Percentiles rank a stretch among this genome's conserved stretches.
Conservation (phyloP, 2,797 vertebrate genomes). For the Pempheris klunzingeri region DNA sequence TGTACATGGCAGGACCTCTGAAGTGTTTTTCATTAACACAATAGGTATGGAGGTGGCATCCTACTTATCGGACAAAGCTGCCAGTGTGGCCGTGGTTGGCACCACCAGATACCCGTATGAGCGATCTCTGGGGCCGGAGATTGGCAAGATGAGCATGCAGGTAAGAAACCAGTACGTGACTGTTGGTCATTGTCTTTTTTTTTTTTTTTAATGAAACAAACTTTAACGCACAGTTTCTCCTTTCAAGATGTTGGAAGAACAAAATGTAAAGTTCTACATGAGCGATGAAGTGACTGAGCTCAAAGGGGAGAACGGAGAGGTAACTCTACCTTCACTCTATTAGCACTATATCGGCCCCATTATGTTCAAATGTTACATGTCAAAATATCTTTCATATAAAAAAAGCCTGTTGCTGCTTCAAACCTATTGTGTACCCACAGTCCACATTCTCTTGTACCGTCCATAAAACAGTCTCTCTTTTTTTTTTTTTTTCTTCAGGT, state of each 20-base stretch:
- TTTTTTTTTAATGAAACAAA: background rate
- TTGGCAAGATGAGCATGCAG: conserved; percentile 88
- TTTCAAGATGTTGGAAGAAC: conserved; percentile 89
- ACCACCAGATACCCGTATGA: conserved; percentile 83
- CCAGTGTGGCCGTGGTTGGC: conserved; percentile 85
- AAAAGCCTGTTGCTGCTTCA: background rate
- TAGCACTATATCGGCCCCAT: background rate
- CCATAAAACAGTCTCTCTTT: background rate
- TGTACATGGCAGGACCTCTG: background rate
- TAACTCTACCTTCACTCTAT: conserved; percentile 48
- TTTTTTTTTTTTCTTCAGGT: conserved; percentile 79
- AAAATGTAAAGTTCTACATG: conserved; percentile 90
- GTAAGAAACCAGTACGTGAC: conserved; percentile 71
- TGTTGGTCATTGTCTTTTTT: background rate
- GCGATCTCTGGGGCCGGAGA: conserved; percentile 83
- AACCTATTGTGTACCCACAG: background rate
- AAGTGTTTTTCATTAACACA: conserved; percentile 17
- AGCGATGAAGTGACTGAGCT: conserved; percentile 84
- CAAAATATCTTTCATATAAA: background rate
- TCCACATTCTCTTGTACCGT: background rate
- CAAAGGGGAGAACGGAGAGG: conserved; percentile 86
- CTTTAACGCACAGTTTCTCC: background rate
- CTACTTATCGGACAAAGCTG: conserved; percentile 88
- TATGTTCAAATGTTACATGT: background rate
- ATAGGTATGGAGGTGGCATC: conserved; percentile 92